Conservation (phyloP, 2,113 vertebrate genomes). For the Gobiocypris rarus region DNA sequence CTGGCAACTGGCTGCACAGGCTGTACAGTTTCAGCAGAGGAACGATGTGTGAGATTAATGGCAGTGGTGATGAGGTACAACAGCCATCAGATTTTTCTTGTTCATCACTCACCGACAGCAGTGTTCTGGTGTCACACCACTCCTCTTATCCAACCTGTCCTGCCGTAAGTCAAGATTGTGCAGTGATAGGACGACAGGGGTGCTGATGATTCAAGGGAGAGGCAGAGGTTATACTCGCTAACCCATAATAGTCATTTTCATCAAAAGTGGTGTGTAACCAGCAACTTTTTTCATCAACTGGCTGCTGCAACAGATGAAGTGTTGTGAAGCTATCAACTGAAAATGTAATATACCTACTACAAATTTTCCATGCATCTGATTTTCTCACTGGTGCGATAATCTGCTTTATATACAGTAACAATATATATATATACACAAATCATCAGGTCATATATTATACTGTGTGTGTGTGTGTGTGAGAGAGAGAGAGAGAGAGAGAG, state of each 20-base stretch:
- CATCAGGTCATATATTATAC: no score
- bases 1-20: not conserved
- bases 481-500: no score
- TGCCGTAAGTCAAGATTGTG: not conserved
- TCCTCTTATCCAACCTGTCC: conserved; percentile 5
- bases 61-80: conserved; percentile 3
- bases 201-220: conserved; percentile 21
- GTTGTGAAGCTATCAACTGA: not conserved
- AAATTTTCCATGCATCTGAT: not conserved
- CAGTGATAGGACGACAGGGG: not conserved
- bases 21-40: not conserved
- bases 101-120: not conserved
- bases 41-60: not conserved
- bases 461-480: no score
- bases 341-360: not conserved
- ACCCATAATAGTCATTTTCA: not conserved
- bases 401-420: no score
- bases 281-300: not conserved
- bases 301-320: not conserved
- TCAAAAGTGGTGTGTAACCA: no score
- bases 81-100: conserved; percentile 22
- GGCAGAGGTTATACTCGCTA: conserved; percentile 8
- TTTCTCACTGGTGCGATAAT: not conserved
- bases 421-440: no score
- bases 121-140: not conserved